Conservation (phyloP, 1,140 invertebrate species). For the Pseudachorutes palmiensis region DNA sequence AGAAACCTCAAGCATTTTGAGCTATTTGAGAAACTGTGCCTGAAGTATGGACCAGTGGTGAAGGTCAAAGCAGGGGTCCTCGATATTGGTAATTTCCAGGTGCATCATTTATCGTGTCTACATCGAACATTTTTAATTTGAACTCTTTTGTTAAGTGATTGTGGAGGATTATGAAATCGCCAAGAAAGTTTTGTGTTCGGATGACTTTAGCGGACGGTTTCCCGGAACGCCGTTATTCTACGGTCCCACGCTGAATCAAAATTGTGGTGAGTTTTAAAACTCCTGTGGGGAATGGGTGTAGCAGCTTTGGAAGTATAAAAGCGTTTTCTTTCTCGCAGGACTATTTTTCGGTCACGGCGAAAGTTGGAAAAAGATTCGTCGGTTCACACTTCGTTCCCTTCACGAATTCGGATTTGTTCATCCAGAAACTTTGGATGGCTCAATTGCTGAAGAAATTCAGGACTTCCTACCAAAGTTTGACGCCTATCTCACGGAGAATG, state of each 20-base stretch:
- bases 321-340: too few species aligned
- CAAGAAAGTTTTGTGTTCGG: neutral
- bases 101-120: neutral
- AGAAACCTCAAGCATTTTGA: slow-evolving; percentile 1
- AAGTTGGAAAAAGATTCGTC: slow-evolving; percentile 73
- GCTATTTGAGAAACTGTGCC: neutral
- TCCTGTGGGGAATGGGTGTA: too few species aligned
- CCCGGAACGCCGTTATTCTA: neutral
- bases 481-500: neutral
- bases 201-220: neutral
- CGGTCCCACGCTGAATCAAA: neutral
- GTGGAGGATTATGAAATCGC: slow-evolving; percentile 3
- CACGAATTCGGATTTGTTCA: slow-evolving; percentile 71
- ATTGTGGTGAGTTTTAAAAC: neutral
- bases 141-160: neutral
- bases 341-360: slow-evolving; percentile 62
- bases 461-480: slow-evolving; percentile 42
- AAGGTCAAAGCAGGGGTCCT: neutral
- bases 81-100: neutral
- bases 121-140: neutral
- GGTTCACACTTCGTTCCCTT: slow-evolving; percentile 65
- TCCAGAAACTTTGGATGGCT: slow-evolving; percentile 55
- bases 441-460: slow-evolving; percentile 58
- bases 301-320: too few species aligned
- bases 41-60: neutral